Percentiles rank a stretch among this genome's conserved stretches.
These are phyloP conservation scores for Tetragnatha versicolor DNA, from an alignment of 1,140 invertebrate genomes.

Conservation along the genomic window DNA sequence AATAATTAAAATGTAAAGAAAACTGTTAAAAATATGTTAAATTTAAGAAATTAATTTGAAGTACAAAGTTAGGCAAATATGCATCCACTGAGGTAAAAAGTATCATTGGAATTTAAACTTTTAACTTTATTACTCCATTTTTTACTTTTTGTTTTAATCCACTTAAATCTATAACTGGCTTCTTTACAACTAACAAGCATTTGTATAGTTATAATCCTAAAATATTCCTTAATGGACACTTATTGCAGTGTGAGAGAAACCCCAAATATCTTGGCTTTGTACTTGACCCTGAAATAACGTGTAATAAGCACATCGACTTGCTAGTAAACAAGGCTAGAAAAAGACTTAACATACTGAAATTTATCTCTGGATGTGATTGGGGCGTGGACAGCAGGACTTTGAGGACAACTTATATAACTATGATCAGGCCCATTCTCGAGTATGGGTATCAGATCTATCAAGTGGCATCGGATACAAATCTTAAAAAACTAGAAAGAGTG, in stretches of 20 bases:
- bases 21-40: background rate
- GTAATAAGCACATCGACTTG: slow-evolving; percentile 3
- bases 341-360: background rate
- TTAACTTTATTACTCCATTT: too few relatives aligned
- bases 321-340: background rate
- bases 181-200: too few relatives aligned
- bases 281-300: background rate
- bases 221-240: too few relatives aligned
- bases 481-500: background rate
- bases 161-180: too few relatives aligned
- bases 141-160: too few relatives aligned
- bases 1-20: background rate
- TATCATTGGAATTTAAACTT: too few relatives aligned
- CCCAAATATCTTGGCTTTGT: slow-evolving; percentile 2
- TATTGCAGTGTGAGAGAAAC: too few relatives aligned
- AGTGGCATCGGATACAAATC: background rate
- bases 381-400: background rate
- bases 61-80: too few relatives aligned
- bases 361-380: background rate
- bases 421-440: background rate
- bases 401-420: background rate
- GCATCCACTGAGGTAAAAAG: too few relatives aligned
- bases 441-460: background rate
- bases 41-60: too few relatives aligned
- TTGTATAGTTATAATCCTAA: too few relatives aligned